A percentile compares a stretch with the other conserved stretches of the same genome.
These are phyloP conservation scores for Vireo altiloquus DNA, from an alignment of 2,113 vertebrate genomes.

Conservation along the genomic window DNA sequence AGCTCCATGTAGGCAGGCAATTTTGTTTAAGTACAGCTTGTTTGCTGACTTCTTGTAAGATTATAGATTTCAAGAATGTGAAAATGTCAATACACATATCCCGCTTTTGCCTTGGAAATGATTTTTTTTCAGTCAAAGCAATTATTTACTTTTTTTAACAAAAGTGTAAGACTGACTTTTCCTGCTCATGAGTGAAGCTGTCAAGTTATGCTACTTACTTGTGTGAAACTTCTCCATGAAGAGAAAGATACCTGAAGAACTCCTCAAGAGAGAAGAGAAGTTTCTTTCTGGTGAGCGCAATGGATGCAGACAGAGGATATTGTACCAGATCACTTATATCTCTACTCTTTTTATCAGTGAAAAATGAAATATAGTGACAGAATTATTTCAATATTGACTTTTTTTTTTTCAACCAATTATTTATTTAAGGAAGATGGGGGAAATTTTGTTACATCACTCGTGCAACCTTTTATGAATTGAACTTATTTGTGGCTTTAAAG, in stretches of 20 bases:
- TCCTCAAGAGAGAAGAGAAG: neutral
- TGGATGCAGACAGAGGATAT: neutral
- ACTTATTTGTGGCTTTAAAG: neutral
- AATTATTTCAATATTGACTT: neutral
- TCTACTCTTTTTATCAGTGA: neutral
- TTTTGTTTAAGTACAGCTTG: neutral
- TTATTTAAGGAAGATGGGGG: neutral
- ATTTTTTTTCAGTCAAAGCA: neutral
- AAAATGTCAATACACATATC: neutral
- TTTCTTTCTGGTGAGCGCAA: neutral
- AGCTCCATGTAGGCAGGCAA: neutral
- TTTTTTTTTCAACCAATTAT: neutral
- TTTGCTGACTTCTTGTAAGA: constrained; percentile 13
- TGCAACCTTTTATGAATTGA: neutral
- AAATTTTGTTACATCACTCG: neutral
- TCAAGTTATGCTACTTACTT: neutral
- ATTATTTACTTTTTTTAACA: neutral
- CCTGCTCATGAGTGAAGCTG: neutral
- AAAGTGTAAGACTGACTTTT: neutral
- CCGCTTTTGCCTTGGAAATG: neutral
- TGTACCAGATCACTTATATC: neutral
- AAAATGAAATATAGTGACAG: neutral
- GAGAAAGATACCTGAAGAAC: neutral
- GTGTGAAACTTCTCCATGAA: neutral
- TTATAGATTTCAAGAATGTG: neutral